Evolutionary conservation across 2,113 vertebrate species (phyloP).

Genomic region (Lampris megalopsis): DNA sequence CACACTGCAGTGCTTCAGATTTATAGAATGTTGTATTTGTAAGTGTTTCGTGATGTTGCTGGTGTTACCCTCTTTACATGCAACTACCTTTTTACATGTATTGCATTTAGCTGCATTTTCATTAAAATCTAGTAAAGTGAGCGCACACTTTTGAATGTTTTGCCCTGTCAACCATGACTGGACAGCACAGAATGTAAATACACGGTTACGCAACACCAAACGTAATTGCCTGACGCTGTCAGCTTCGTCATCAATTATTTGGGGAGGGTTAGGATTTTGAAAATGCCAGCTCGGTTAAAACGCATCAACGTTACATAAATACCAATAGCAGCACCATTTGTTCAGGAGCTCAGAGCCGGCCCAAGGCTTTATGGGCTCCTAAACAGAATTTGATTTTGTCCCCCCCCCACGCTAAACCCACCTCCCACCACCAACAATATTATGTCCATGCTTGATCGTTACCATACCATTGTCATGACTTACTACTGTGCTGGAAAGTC

Average conservation of each 20-base stretch:
- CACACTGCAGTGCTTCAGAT: too few relatives aligned
- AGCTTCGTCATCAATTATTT: too few relatives aligned
- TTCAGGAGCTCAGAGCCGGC: background rate
- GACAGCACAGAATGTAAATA: background rate
- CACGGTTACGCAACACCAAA: too few relatives aligned
- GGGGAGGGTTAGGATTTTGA: too few relatives aligned
- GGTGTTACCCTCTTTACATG: conserved; percentile 10
- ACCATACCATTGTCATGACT: too few relatives aligned
- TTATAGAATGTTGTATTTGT: background rate
- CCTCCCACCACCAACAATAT: too few relatives aligned
- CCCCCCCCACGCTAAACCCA: too few relatives aligned
- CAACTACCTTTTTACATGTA: background rate
- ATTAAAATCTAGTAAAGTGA: background rate
- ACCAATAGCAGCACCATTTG: conserved; percentile 2
- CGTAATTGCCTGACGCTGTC: too few relatives aligned
- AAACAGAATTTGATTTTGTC: background rate
- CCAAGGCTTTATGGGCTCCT: background rate
- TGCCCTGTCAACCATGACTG: background rate
- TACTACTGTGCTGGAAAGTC: too few relatives aligned
- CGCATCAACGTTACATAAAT: background rate
- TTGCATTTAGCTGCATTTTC: background rate
- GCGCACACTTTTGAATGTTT: background rate
- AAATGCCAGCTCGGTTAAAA: too few relatives aligned
- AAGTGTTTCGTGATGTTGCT: background rate
- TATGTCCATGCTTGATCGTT: too few relatives aligned